Percentiles rank a stretch among this genome's conserved stretches.
Evolutionary conservation across 2,888 invertebrate species (phyloP).

Genomic region (Ectemnius lituratus): DNA sequence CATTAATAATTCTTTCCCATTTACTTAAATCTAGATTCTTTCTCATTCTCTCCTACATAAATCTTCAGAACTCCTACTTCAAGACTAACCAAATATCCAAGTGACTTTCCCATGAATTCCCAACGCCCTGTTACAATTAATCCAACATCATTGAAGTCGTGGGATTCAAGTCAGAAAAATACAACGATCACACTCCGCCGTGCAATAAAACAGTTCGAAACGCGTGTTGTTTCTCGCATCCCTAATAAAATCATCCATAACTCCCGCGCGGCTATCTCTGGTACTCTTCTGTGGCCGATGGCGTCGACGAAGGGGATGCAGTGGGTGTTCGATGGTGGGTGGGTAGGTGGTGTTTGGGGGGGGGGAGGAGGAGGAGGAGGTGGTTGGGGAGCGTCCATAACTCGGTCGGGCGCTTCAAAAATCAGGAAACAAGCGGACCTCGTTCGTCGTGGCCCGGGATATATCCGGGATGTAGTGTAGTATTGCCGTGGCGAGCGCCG

Average conservation of each 20-base stretch:
- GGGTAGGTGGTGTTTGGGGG: too few relatives aligned
- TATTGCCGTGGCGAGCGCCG: constrained; percentile 25
- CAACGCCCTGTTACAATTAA: too few relatives aligned
- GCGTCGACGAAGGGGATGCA: constrained; percentile 10
- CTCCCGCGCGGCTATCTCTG: neutral
- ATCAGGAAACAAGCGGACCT: constrained; percentile 58
- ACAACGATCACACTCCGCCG: too few relatives aligned
- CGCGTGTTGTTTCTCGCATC: neutral
- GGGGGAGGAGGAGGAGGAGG: too few relatives aligned
- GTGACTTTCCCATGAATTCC: too few relatives aligned
- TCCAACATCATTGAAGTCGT: too few relatives aligned
- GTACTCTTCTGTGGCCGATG: neutral
- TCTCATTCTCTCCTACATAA: too few relatives aligned
- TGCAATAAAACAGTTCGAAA: neutral
- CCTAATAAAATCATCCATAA: constrained; percentile 10
- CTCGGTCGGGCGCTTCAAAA: constrained; percentile 59
- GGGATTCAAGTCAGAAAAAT: too few relatives aligned
- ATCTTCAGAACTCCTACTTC: too few relatives aligned
- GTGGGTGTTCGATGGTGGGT: neutral
- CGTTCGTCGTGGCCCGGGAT: constrained; percentile 30
- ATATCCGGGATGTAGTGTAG: constrained; percentile 40
- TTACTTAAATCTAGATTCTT: too few relatives aligned
- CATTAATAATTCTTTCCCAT: too few relatives aligned
- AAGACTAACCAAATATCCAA: too few relatives aligned
- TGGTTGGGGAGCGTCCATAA: constrained; percentile 37